Conservation (phyloP, 1,140 invertebrate genomes). For the Atta cephalotes region DNA sequence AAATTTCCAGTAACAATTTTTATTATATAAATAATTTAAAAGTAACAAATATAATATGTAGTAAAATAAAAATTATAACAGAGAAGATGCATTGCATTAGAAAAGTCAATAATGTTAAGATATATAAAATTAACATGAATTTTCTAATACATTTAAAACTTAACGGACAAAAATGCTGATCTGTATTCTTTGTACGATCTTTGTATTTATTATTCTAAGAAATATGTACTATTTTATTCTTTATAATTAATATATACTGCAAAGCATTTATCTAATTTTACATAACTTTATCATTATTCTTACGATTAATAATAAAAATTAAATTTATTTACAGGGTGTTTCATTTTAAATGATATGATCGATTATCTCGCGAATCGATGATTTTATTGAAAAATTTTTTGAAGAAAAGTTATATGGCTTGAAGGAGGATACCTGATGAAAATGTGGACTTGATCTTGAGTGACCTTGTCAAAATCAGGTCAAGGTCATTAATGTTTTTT, state of each 20-base stretch:
- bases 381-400: too few species aligned
- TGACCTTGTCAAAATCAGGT: too few species aligned
- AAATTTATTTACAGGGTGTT: too few species aligned
- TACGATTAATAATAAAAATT: background rate
- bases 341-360: too few species aligned
- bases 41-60: too few species aligned
- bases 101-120: background rate
- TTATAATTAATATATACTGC: background rate
- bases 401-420: too few species aligned
- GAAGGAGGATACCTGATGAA: too few species aligned
- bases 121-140: background rate
- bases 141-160: background rate
- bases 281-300: background rate
- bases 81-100: background rate
- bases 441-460: too few species aligned
- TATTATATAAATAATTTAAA: too few species aligned
- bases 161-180: background rate
- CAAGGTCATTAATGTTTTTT: too few species aligned
- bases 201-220: background rate
- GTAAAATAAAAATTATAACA: background rate
- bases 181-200: background rate
- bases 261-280: background rate
- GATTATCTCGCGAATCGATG: too few species aligned
- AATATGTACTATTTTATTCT: background rate
- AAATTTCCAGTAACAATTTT: too few species aligned